Evolutionary conservation across 2,888 invertebrate genomes (phyloP), one percentile per base, ranked within the genome.

Genomic region (Volucella inanis): DNA sequence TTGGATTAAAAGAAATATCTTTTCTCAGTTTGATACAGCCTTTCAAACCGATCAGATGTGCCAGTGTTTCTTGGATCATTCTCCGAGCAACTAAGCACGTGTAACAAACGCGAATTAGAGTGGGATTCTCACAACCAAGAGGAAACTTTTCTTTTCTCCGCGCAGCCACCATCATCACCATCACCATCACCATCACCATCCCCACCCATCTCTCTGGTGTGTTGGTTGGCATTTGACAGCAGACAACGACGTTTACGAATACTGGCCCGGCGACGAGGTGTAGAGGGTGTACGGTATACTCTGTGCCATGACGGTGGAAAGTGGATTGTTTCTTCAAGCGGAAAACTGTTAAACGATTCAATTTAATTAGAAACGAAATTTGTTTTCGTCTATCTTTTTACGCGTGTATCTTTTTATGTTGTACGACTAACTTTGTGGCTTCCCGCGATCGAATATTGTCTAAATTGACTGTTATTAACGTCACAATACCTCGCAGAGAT

Each of bases 281-380:
- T 22, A 22, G 4, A 14, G 12, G 15, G 6, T 11, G 14, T 31
- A 43, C 45, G 8, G 31, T 22, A n/a, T 8, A 10, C 14, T 47
- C 55, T 55, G 41, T 65, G 75, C 65, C 45, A 50, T 75, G 70
- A 31, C 75, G 68, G 76, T 85, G 85, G 85, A 85, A 85, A 85
- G 85, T 85, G 76, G 81, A 80, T 85, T 79, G 76, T 54, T 81
- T 76, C 76, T 55, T 81, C 72, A 50, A 72, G 81, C 81, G 76
- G 81, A 85, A 81, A 76, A 81, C 85, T 85, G 85, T 64, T 81
- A 72, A 85, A 61, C 72, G 75, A 76, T 76, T 68, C 62, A 75
- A 59, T 76, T 81, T 62, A 80, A 77, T 76, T 81, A 76, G 67
- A 67, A 59, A 67, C 79, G 79, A 84, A 84, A 75, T 79, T 80